Conservation (phyloP, 2,113 vertebrate species). For the Alosa alosa region DNA sequence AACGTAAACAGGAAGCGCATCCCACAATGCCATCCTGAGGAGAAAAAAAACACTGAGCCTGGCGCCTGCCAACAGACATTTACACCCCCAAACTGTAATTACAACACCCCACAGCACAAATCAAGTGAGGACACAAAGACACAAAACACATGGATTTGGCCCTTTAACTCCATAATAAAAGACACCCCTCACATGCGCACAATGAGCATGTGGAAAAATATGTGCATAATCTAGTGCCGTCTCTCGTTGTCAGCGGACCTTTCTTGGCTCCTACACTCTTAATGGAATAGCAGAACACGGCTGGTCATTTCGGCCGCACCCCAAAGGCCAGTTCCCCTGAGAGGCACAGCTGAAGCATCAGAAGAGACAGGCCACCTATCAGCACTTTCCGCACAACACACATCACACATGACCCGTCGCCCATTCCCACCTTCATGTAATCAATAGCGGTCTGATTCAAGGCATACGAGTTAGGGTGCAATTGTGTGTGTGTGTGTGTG, state of each 20-base stretch:
- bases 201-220: neutral
- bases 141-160: neutral
- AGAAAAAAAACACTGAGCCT: neutral
- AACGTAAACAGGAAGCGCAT: slow-evolving; percentile 30
- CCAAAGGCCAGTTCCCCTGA: neutral
- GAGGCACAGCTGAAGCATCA: neutral
- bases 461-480: neutral
- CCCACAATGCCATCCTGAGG: slow-evolving; percentile 4
- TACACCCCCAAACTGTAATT: neutral
- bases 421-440: neutral
- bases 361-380: neutral
- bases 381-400: neutral
- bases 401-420: neutral
- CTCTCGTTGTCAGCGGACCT: neutral
- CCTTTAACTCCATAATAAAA: neutral
- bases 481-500: neutral
- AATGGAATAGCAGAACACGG: neutral
- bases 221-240: neutral
- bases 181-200: neutral
- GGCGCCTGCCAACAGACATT: slow-evolving; percentile 9
- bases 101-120: neutral
- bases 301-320: neutral
- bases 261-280: neutral
- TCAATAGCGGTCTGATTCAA: neutral
- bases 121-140: slow-evolving; percentile 3